These are phyloP conservation scores for Trachelus stipa DNA, from an alignment of 2,888 invertebrate species.

Conservation along the genomic window DNA sequence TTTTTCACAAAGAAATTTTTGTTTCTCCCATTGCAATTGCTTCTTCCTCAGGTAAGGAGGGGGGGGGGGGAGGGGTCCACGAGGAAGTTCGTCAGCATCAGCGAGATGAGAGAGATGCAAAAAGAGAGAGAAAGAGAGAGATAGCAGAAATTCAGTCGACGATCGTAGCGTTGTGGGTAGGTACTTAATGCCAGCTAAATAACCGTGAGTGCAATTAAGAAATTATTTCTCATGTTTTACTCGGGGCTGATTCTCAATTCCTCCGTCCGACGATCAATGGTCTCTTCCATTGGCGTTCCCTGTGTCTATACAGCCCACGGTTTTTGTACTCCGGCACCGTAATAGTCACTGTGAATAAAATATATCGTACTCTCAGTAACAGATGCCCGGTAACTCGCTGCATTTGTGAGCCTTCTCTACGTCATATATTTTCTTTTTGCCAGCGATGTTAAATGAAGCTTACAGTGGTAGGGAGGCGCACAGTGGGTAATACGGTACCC, in stretches of 20 bases:
- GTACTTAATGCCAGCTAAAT: conserved; percentile 3
- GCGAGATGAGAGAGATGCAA: no score
- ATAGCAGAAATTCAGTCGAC: not conserved
- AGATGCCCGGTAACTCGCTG: conserved; percentile 13
- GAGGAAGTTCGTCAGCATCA: not conserved
- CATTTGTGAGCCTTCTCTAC: conserved; percentile 6
- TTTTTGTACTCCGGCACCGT: conserved; percentile 3
- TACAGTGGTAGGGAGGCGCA: conserved; percentile 13
- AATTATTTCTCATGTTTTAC: conserved; percentile 3
- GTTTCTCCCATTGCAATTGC: not conserved
- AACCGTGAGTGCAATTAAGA: not conserved
- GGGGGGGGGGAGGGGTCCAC: not conserved
- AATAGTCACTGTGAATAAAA: conserved; percentile 17
- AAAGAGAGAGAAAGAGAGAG: no score
- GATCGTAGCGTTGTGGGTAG: not conserved
- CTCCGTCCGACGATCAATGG: not conserved
- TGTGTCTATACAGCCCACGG: not conserved
- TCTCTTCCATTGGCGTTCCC: not conserved
- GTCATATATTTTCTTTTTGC: conserved; percentile 21
- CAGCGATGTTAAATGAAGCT: conserved; percentile 22
- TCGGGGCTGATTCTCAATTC: not conserved
- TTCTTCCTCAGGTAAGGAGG: not conserved
- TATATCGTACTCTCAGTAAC: conserved; percentile 19
- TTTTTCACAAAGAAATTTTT: not conserved
- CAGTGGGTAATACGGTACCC: conserved; percentile 8